Percentiles rank a stretch among this genome's conserved stretches.
Evolutionary conservation across 2,888 invertebrate genomes (phyloP).

Genomic region (Nemurella pictetii): DNA sequence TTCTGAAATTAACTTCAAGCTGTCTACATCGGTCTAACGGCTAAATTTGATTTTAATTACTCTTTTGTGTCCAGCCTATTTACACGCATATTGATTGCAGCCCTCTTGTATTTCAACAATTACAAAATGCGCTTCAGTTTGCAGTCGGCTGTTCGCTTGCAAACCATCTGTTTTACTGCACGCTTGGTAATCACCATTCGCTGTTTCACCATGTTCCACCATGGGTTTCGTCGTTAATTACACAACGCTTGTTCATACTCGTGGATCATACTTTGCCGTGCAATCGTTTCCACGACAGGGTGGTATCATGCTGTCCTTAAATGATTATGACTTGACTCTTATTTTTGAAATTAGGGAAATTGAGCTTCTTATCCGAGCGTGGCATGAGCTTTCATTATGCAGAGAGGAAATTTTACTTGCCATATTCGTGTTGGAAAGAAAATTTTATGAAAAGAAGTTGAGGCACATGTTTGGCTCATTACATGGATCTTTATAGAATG

Average conservation of each 20-base stretch:
- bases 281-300: not conserved
- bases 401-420: not conserved
- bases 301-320: not conserved
- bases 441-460: not conserved
- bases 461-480: not conserved
- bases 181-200: not conserved
- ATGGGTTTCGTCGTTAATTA: no score
- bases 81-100: not conserved
- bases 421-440: not conserved
- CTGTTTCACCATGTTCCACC: not conserved
- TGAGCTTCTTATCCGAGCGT: not conserved
- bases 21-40: not conserved
- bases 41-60: not conserved
- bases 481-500: not conserved
- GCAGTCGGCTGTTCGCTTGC: not conserved
- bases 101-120: not conserved
- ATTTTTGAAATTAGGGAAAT: not conserved
- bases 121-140: not conserved
- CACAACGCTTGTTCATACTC: not conserved
- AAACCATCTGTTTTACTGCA: not conserved
- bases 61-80: not conserved
- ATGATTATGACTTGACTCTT: not conserved
- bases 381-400: not conserved
- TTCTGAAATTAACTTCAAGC: not conserved
- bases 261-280: not conserved